phyloP scores from a whole-genome alignment of 2,888 invertebrate species.

The Oligia latruncula region DNA sequence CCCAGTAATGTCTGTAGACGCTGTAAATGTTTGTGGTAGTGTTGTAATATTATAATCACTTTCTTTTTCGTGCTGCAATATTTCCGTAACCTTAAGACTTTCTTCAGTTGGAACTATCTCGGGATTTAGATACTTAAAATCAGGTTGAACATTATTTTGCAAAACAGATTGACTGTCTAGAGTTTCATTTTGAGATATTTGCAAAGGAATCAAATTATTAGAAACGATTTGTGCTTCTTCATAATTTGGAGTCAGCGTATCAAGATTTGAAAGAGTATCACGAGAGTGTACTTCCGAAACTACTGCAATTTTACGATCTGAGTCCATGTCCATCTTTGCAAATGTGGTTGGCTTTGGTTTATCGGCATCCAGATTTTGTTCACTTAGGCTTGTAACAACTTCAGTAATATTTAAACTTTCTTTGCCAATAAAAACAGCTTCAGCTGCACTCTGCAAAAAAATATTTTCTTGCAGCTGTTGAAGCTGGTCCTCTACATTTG shows the following conservation, averaged over 20 bases:
- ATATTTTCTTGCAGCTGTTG: slow-evolving; percentile 89
- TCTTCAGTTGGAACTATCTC: slow-evolving; percentile 76
- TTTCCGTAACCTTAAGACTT: slow-evolving; percentile 79
- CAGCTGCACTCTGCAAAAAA: slow-evolving; percentile 88
- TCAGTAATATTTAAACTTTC: slow-evolving; percentile 91
- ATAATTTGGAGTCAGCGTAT: slow-evolving; percentile 70
- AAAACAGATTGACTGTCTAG: slow-evolving; percentile 85
- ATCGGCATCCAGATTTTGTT: slow-evolving; percentile 83
- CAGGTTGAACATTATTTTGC: slow-evolving; percentile 69
- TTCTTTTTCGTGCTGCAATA: slow-evolving; percentile 84
- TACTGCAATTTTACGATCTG: slow-evolving; percentile 88
- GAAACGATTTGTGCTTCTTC: slow-evolving; percentile 82
- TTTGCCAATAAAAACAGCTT: slow-evolving; percentile 89
- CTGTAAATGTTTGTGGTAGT: slow-evolving; percentile 75
- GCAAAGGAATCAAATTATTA: slow-evolving; percentile 76
- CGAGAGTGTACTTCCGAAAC: slow-evolving; percentile 86
- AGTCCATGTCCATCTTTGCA: slow-evolving; percentile 88
- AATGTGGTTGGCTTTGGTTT: slow-evolving; percentile 81
- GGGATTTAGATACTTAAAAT: slow-evolving; percentile 76
- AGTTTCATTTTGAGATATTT: slow-evolving; percentile 82
- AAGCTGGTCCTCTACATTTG: slow-evolving; percentile 87
- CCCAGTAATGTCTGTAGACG: slow-evolving; percentile 83
- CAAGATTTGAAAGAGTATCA: slow-evolving; percentile 76
- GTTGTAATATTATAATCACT: slow-evolving; percentile 66
- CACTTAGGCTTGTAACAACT: slow-evolving; percentile 86